Evolutionary conservation across 1,140 invertebrate genomes (phyloP).

Genomic region (Rhopalosiphum maidis): DNA sequence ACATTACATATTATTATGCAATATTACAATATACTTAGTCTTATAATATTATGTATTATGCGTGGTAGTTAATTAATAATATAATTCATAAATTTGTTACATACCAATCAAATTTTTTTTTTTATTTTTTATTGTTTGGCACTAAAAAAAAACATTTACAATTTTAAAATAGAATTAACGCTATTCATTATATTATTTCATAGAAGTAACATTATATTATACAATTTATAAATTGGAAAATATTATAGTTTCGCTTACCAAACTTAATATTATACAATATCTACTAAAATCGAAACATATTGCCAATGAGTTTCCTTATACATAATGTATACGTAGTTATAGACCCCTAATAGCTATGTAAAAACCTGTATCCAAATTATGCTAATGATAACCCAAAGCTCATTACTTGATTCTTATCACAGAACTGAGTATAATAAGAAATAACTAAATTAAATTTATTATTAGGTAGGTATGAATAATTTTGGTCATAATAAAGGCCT

Average conservation of each 20-base stretch:
- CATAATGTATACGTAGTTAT: background rate
- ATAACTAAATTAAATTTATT: background rate
- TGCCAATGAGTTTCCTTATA: background rate
- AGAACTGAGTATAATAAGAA: conserved; percentile 8
- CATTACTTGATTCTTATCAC: conserved; percentile 13
- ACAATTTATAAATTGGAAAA: background rate
- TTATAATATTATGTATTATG: background rate
- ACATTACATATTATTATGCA: background rate
- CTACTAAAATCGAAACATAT: conserved; percentile 23
- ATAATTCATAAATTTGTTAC: background rate
- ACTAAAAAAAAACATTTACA: background rate
- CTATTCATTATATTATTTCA: background rate
- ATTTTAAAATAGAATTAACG: background rate
- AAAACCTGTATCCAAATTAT: background rate
- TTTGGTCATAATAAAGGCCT: background rate
- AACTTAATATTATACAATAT: background rate
- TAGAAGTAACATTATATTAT: background rate
- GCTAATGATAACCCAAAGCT: conserved; percentile 17
- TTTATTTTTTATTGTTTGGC: background rate
- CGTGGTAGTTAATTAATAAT: background rate
- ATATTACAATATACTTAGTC: background rate
- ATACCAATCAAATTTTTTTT: background rate
- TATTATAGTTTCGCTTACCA: background rate
- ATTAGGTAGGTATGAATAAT: background rate
- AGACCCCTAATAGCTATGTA: background rate